phyloP scores from a whole-genome alignment of 2,113 vertebrate genomes.

The Aptenodytes patagonicus region DNA sequence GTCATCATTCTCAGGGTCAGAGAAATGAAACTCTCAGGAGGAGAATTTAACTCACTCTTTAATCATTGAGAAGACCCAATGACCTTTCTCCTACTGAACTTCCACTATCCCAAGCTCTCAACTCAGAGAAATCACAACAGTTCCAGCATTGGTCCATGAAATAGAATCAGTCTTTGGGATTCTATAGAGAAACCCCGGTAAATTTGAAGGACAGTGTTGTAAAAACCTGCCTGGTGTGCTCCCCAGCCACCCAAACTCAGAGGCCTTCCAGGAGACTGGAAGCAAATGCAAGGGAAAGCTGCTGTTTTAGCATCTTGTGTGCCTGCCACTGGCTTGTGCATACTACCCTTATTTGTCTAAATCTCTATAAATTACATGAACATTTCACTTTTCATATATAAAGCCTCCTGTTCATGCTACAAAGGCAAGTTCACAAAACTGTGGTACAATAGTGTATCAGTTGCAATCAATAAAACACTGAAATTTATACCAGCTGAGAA shows the following conservation, averaged over 20 bases:
- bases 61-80: not conserved
- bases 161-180: not conserved
- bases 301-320: not conserved
- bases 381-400: not conserved
- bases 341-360: not conserved
- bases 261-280: not conserved
- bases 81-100: not conserved
- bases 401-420: not conserved
- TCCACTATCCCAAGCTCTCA: not conserved
- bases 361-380: not conserved
- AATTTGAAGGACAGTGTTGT: not conserved
- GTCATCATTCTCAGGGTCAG: not conserved
- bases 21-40: not conserved
- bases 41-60: not conserved
- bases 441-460: not conserved
- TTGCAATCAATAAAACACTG: not conserved
- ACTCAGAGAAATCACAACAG: not conserved
- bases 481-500: not conserved
- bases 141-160: not conserved
- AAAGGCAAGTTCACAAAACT: not conserved
- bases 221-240: not conserved
- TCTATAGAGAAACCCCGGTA: not conserved
- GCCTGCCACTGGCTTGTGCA: not conserved
- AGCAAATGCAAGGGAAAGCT: not conserved
- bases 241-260: not conserved